Evolutionary conservation across 2,113 vertebrate species (phyloP).

Genomic region (Sminthopsis crassicaudata): DNA sequence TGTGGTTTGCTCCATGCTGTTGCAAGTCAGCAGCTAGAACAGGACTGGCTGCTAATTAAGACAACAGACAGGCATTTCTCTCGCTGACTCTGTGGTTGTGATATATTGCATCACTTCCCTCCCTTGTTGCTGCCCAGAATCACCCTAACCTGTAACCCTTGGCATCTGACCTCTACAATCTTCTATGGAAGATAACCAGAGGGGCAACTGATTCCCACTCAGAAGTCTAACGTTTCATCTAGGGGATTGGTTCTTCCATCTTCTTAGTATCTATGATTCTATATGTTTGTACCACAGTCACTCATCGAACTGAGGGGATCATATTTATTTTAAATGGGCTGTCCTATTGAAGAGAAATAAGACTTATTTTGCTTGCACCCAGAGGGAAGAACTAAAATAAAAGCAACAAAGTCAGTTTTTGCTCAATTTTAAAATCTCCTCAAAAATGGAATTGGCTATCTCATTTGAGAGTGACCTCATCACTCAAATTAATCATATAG

Average conservation of each 20-base stretch:
- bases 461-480: neutral
- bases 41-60: constrained; percentile 75
- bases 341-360: neutral
- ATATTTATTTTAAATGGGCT: neutral
- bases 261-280: neutral
- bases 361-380: neutral
- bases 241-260: neutral
- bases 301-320: neutral
- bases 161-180: neutral
- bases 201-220: neutral
- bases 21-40: constrained; percentile 49
- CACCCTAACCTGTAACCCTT: constrained; percentile 37
- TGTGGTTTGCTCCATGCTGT: neutral
- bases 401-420: neutral
- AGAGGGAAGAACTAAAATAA: neutral
- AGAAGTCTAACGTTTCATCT: neutral
- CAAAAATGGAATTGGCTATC: neutral
- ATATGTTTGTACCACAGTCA: neutral
- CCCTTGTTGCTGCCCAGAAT: constrained; percentile 68
- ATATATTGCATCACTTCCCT: constrained; percentile 76
- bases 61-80: constrained; percentile 59
- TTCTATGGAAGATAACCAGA: neutral
- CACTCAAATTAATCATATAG: neutral
- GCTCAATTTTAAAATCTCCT: neutral
- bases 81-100: constrained; percentile 73